These are phyloP conservation scores for Diprion similis DNA, from an alignment of 1,140 invertebrate genomes.

Conservation along the genomic window DNA sequence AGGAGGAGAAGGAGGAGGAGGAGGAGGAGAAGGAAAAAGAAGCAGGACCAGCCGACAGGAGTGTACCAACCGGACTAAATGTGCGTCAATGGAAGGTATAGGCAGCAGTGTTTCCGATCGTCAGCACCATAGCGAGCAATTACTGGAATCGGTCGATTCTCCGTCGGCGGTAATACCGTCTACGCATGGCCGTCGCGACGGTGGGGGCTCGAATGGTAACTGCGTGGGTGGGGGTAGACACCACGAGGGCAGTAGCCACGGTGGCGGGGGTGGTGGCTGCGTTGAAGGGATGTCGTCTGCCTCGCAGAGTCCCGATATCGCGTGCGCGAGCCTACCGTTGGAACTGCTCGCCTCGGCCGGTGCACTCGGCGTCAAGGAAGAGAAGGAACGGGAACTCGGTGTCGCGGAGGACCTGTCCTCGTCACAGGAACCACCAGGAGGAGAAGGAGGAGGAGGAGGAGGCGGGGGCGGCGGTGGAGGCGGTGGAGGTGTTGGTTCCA, in stretches of 20 bases:
- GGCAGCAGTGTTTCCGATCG: constrained; percentile 69
- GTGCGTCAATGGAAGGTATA: constrained; percentile 70
- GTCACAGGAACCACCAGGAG: constrained; percentile 45
- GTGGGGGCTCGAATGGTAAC: constrained; percentile 61
- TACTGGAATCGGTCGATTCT: constrained; percentile 65
- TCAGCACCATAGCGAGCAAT: constrained; percentile 67
- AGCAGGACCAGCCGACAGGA: constrained; percentile 18
- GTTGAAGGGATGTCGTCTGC: constrained; percentile 61
- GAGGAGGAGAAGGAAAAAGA: constrained; percentile 9
- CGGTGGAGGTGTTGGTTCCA: constrained; percentile 53
- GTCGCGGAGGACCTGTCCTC: constrained; percentile 53
- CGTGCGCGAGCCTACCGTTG: constrained; percentile 60
- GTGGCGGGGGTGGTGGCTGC: constrained; percentile 25
- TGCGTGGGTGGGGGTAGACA: constrained; percentile 35
- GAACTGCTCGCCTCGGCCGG: constrained; percentile 59
- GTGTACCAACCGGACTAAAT: constrained; percentile 50
- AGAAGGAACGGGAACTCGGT: constrained; percentile 49
- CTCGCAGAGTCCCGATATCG: constrained; percentile 61
- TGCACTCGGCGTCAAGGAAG: constrained; percentile 58
- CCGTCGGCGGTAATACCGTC: constrained; percentile 49
- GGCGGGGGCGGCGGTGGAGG: constrained; percentile 38
- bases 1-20: background rate
- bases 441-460: constrained; percentile 48
- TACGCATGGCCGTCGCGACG: constrained; percentile 64
- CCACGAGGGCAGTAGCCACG: constrained; percentile 17